Evolutionary conservation across 2,113 vertebrate genomes (phyloP).

Genomic region (Anser cygnoides): DNA sequence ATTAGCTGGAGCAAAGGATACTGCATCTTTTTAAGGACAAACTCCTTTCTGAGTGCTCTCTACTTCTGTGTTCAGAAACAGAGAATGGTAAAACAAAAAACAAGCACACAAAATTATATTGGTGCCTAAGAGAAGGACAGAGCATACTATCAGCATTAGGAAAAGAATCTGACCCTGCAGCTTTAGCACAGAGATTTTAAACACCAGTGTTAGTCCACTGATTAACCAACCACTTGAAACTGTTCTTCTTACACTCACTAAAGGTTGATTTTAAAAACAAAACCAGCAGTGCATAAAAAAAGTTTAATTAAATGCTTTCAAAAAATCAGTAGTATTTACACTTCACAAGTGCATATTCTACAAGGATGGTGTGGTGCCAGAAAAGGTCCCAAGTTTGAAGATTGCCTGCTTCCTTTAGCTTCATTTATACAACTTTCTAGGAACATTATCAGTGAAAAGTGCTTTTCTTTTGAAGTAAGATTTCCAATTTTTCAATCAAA

Average conservation of each 20-base stretch:
- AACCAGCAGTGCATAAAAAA: accelerated
- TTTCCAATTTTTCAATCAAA: neutral
- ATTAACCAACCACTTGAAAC: neutral
- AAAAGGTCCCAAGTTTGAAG: neutral
- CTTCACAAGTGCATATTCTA: neutral
- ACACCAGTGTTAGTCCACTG: neutral
- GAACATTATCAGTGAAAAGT: neutral
- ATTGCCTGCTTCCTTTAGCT: neutral
- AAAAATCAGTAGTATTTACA: neutral
- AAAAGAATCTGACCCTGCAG: neutral
- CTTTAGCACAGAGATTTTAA: neutral
- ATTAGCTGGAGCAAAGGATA: neutral
- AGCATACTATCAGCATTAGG: neutral
- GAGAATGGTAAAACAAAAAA: neutral
- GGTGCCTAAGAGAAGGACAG: neutral
- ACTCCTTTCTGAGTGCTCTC: neutral
- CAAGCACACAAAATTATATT: too few species aligned
- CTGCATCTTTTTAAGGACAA: neutral
- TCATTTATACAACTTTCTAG: neutral
- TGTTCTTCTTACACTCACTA: neutral
- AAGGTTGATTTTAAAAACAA: neutral
- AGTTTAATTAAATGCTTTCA: neutral
- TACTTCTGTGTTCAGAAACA: neutral
- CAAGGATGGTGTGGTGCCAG: neutral
- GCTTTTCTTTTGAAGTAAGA: neutral